These are phyloP conservation scores for Odontomyia ornata DNA, from an alignment of 2,888 invertebrate genomes.

Conservation along the genomic window DNA sequence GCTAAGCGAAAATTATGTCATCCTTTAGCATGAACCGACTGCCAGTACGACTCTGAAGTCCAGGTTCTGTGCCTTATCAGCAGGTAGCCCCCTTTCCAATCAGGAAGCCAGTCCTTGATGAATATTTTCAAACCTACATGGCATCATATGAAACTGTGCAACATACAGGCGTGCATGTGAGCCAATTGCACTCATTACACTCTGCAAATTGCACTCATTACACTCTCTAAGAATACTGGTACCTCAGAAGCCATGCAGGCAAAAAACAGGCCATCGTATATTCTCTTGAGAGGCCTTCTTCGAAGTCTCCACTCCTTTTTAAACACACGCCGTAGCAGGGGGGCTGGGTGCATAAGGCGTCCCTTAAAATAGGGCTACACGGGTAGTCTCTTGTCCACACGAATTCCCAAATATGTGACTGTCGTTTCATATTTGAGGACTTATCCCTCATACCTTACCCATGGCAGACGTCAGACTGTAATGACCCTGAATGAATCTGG, in stretches of 20 bases:
- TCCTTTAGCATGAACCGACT: neutral
- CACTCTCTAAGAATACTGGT: neutral
- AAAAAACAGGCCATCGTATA: neutral
- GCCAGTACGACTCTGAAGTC: neutral
- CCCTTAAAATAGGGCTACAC: too few species aligned
- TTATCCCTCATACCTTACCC: too few species aligned
- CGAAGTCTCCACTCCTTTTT: too few species aligned
- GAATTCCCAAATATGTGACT: too few species aligned
- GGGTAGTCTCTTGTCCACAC: too few species aligned
- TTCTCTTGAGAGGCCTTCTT: neutral
- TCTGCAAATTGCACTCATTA: neutral
- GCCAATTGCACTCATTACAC: neutral
- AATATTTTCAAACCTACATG: neutral
- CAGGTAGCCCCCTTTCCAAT: neutral
- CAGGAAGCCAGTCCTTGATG: too few species aligned
- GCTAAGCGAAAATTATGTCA: neutral
- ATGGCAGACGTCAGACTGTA: too few species aligned
- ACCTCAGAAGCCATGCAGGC: neutral
- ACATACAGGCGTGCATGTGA: neutral
- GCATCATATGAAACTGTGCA: neutral
- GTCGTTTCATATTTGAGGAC: too few species aligned
- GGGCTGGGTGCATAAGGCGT: too few species aligned
- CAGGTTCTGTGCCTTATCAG: neutral
- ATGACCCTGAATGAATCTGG: too few species aligned
- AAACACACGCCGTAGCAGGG: too few species aligned